phyloP scores from a whole-genome alignment of 1,140 invertebrate genomes.

The Drosophila bocqueti region DNA sequence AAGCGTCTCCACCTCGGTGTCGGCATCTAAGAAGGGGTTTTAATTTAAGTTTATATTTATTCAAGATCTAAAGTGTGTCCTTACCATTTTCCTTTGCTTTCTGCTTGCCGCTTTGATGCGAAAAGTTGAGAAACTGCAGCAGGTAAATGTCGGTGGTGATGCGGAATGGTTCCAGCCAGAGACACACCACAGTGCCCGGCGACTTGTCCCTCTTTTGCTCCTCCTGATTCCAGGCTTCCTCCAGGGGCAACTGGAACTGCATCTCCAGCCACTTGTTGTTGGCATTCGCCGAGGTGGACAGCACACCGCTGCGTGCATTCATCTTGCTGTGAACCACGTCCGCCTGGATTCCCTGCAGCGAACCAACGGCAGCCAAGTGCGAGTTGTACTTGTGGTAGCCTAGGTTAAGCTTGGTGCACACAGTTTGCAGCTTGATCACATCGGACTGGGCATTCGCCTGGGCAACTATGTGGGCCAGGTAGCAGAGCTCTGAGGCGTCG shows the following conservation, averaged over 20 bases:
- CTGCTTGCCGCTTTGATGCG: constrained; percentile 1
- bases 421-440: constrained; percentile 66
- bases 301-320: constrained; percentile 59
- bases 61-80: background rate
- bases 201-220: background rate
- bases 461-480: constrained; percentile 35
- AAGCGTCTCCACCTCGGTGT: constrained; percentile 31
- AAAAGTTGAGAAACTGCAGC: constrained; percentile 70
- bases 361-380: constrained; percentile 35
- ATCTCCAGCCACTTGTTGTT: constrained; percentile 73
- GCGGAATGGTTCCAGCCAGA: constrained; percentile 71
- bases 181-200: constrained; percentile 51
- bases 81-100: constrained; percentile 43
- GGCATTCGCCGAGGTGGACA: constrained; percentile 54
- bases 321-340: constrained; percentile 66
- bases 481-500: constrained; percentile 27
- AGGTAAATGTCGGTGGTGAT: constrained; percentile 61
- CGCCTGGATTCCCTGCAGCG: constrained; percentile 58
- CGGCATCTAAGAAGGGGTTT: constrained; percentile 2
- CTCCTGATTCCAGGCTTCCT: background rate
- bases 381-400: constrained; percentile 57
- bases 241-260: constrained; percentile 57
- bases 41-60: too few species aligned
- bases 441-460: constrained; percentile 39
- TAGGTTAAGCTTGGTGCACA: constrained; percentile 54